Percentiles rank a stretch among this genome's conserved stretches.
phyloP scores from a whole-genome alignment of 2,888 invertebrate species.

The Mystacides longicornis region DNA sequence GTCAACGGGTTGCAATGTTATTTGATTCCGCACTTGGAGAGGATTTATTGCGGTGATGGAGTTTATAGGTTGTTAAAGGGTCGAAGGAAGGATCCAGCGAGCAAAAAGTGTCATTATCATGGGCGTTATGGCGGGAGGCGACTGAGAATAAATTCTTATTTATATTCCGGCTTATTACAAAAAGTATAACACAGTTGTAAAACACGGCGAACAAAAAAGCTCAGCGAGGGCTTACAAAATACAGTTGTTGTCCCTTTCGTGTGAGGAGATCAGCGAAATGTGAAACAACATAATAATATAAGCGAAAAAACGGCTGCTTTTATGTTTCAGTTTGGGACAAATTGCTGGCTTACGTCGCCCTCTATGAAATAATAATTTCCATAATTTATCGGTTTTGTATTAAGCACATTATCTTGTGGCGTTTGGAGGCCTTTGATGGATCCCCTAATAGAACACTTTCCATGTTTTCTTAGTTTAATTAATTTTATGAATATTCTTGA shows the following conservation, averaged over 20 bases:
- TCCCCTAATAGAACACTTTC: too few relatives aligned
- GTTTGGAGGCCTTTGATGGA: too few relatives aligned
- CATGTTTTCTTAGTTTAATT: too few relatives aligned
- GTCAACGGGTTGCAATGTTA: neutral
- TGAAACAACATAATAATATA: neutral
- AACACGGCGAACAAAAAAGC: neutral
- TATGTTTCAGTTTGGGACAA: neutral
- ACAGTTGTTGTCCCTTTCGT: neutral
- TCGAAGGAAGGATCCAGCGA: neutral
- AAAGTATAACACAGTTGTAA: neutral
- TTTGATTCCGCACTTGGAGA: neutral
- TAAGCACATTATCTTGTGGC: too few relatives aligned
- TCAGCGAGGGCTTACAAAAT: too few relatives aligned
- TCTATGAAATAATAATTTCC: too few relatives aligned
- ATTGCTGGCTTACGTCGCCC: too few relatives aligned
- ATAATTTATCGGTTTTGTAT: too few relatives aligned
- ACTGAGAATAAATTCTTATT: neutral
- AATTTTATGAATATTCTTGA: too few relatives aligned
- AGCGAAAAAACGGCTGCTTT: neutral
- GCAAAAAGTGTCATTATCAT: constrained; percentile 1
- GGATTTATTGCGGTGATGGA: constrained; percentile 1
- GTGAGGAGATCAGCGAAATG: neutral
- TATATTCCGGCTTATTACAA: constrained; percentile 1
- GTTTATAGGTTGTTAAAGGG: neutral
- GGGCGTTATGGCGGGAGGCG: neutral